Evolutionary conservation across 2,888 invertebrate genomes (phyloP), one percentile per base, ranked within the genome.

Genomic region (Gymnocheta viridis): DNA sequence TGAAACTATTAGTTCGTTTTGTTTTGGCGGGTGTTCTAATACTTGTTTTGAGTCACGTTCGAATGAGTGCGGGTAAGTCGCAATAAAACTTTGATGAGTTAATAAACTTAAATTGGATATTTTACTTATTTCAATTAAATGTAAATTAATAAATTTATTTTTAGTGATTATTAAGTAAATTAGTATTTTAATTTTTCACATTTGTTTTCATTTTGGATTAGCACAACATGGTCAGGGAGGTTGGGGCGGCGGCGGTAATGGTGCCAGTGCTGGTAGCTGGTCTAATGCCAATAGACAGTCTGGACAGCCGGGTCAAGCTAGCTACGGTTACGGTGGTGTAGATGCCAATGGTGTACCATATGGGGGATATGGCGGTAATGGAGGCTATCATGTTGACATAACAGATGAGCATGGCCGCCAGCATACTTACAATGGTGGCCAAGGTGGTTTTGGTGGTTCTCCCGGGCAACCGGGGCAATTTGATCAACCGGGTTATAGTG

Each of bases 51-150:
- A 73, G 62, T 84, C 69, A 82, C 73, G 47, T 73, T 81, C 67
- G 27, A 82, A 84, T 84, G 84, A 77, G 67, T 78, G 27, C 69
- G 62, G 81, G 84, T 84, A 82, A 78, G 78, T 41, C 84, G 84
- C 72, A 84, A 76, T 69, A 35, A 60, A 51, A 67, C 49, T 64
- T 51, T 32, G 41, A 54, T 54, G 38, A 60, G 49, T 27, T 49
- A 73, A 76, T 51, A 62, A 41, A 24, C 4, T 12, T 4, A 64
- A 62, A n/a, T 74, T 47, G 35, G 5, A 38, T 17, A 27, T 64
- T 41, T 32, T n/a, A 32, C 4, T 29, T 32, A 66, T 24, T 47
- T 14, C 0, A 32, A 17, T 56, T 7, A 3, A 12, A 32, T 4
- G 10, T 32, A 32, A 4, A 4, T 41, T 32, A 32, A 14, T 41